Percentiles rank a stretch among this genome's conserved stretches.
These are phyloP conservation scores for Heliconius nattereri DNA, from an alignment of 1,140 invertebrate genomes.

Conservation along the genomic window DNA sequence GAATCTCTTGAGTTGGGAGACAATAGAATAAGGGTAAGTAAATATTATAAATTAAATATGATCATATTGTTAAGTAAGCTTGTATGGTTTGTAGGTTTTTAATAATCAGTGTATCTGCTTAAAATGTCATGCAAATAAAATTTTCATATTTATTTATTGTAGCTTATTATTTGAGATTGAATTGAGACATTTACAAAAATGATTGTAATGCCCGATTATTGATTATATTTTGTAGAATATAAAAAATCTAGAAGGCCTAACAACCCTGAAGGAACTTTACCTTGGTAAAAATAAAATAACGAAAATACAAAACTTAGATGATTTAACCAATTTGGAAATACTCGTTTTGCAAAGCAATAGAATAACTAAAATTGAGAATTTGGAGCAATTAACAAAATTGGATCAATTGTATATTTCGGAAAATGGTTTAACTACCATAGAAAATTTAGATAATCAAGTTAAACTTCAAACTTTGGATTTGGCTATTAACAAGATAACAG, in stretches of 20 bases:
- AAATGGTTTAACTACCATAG: slow-evolving; percentile 92
- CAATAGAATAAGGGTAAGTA: slow-evolving; percentile 92
- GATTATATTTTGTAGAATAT: slow-evolving; percentile 83
- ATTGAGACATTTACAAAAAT: no score
- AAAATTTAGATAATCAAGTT: slow-evolving; percentile 86
- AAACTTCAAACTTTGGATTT: slow-evolving; percentile 94
- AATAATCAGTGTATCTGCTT: no score
- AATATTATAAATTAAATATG: not conserved
- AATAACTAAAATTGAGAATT: slow-evolving; percentile 92
- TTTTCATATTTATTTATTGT: no score
- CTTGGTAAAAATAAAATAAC: slow-evolving; percentile 98
- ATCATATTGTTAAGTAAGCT: no score
- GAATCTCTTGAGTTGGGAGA: slow-evolving; percentile 96
- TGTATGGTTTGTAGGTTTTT: no score
- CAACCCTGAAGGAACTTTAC: slow-evolving; percentile 89
- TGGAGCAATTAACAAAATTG: slow-evolving; percentile 87
- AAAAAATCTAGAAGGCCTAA: slow-evolving; percentile 90
- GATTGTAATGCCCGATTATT: not conserved
- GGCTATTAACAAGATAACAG: slow-evolving; percentile 92
- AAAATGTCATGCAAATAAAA: no score
- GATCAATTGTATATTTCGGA: slow-evolving; percentile 96
- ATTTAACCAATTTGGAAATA: slow-evolving; percentile 88
- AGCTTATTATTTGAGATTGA: no score
- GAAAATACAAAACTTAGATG: slow-evolving; percentile 92
- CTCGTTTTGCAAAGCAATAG: slow-evolving; percentile 96